Evolutionary conservation across 2,888 invertebrate species (phyloP), one percentile per base, ranked within the genome.

Genomic region (Leptothorax acervorum): DNA sequence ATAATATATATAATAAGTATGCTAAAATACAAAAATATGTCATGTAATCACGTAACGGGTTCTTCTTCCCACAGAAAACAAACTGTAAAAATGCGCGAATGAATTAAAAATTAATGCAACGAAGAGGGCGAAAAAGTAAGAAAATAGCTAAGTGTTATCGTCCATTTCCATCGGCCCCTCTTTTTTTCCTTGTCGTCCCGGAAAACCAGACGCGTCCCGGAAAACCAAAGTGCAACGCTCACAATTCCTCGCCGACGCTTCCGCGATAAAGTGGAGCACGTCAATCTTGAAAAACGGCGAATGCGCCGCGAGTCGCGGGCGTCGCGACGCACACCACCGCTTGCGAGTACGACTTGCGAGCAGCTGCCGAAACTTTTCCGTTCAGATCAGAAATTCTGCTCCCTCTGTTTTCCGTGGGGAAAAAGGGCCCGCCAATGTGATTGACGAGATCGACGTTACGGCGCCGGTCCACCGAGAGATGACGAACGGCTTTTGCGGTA

Each of bases 381-480:
- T 11, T 71, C 65, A n/a, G 71, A 65, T 45, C 68, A 60, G 28
- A 83, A 76, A 88, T 85, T 86, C 70, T 53, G 55, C 57, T 70
- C 57, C 55, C 48, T 73, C 73, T 73, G 35, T 73, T 78, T 68
- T 15, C 18, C 31, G 23, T 11, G 70, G 15, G n/a, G 35, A 63
- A 55, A 75, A 63, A 48, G 45, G 8, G 28, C 39, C 28, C 39
- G 51, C 35, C 48, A 28, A 28, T 53, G 75, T 84, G 90, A 90
- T 90, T 84, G 89, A 91, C 90, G 86, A 85, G 86, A 90, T 84
- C 84, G 86, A 86, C 85, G 83, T 86, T 74, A 82, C 75, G 83
- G 51, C 57, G 53, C 70, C 53, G 60, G 31, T 42, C 45, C 53
- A 68, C 48, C 82, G 75, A 87, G 88, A 90, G 89, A 90, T 90